Evolutionary conservation across 2,113 vertebrate species (phyloP).

Genomic region (Tiliqua scincoides): DNA sequence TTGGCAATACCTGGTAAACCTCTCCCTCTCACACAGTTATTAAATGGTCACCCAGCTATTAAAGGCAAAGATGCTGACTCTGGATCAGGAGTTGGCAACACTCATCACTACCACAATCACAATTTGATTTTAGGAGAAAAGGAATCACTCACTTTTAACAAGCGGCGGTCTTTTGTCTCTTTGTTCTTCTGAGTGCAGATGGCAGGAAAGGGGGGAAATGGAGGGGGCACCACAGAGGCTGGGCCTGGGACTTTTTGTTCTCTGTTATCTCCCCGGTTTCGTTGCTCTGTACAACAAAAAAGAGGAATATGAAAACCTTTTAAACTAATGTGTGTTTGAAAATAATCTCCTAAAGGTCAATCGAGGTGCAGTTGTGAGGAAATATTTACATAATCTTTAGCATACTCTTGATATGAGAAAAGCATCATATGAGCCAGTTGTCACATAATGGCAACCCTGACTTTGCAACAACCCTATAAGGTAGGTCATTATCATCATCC

Average conservation of each 20-base stretch:
- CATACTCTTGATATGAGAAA: background rate
- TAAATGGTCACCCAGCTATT: background rate
- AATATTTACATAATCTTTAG: background rate
- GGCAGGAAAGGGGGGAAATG: slow-evolving; percentile 83
- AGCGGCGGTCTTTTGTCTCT: slow-evolving; percentile 83
- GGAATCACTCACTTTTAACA: slow-evolving; percentile 80
- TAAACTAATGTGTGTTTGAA: background rate
- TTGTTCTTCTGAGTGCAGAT: slow-evolving; percentile 82
- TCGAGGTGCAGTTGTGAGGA: background rate
- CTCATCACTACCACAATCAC: fast-evolving
- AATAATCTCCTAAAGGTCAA: background rate
- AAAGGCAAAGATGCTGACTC: background rate
- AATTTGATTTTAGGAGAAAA: background rate
- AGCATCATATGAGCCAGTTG: background rate
- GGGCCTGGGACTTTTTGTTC: slow-evolving; percentile 82
- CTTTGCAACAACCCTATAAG: background rate
- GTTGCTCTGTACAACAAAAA: slow-evolving; percentile 78
- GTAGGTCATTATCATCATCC: background rate
- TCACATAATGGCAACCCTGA: background rate
- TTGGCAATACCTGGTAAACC: background rate
- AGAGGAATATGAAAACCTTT: slow-evolving; percentile 28
- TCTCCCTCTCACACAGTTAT: background rate
- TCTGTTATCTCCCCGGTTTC: slow-evolving; percentile 79
- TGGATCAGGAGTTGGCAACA: background rate
- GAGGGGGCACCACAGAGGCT: slow-evolving; percentile 79